Percentiles rank a stretch among this genome's conserved stretches.
Evolutionary conservation across 1,140 invertebrate species (phyloP).

Genomic region (Batillaria attramentaria): DNA sequence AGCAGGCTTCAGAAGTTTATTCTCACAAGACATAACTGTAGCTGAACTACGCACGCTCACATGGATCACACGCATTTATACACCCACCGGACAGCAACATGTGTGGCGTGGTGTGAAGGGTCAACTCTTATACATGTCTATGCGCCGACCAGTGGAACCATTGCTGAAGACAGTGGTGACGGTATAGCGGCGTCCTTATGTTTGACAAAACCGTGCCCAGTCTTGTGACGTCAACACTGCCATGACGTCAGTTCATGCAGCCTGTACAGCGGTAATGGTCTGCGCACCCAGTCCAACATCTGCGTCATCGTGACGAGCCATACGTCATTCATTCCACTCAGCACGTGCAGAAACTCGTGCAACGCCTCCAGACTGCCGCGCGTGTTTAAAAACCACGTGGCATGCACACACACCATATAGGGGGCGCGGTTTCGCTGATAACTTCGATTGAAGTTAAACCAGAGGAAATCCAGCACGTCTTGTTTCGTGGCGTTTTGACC

Average conservation of each 20-base stretch:
- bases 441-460: constrained; percentile 58
- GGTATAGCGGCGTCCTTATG: too few relatives aligned
- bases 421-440: constrained; percentile 56
- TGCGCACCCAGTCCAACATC: constrained; percentile 58
- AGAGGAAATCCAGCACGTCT: constrained; percentile 50
- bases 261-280: constrained; percentile 47
- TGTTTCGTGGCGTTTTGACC: constrained; percentile 48
- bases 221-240: too few relatives aligned
- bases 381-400: constrained; percentile 54
- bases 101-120: too few relatives aligned
- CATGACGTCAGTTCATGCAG: constrained; percentile 51
- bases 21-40: too few relatives aligned
- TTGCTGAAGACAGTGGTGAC: too few relatives aligned
- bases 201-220: too few relatives aligned
- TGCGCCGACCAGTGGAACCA: too few relatives aligned
- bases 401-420: constrained; percentile 58
- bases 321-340: constrained; percentile 54
- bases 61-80: too few relatives aligned
- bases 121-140: too few relatives aligned
- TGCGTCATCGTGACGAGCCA: constrained; percentile 58
- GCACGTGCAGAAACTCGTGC: constrained; percentile 53
- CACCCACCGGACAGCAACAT: too few relatives aligned
- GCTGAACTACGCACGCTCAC: too few relatives aligned
- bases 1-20: too few relatives aligned
- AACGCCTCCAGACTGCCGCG: constrained; percentile 52